These are phyloP conservation scores for Hippotragus niger DNA, from an alignment of 2,113 vertebrate species.

Conservation along the genomic window DNA sequence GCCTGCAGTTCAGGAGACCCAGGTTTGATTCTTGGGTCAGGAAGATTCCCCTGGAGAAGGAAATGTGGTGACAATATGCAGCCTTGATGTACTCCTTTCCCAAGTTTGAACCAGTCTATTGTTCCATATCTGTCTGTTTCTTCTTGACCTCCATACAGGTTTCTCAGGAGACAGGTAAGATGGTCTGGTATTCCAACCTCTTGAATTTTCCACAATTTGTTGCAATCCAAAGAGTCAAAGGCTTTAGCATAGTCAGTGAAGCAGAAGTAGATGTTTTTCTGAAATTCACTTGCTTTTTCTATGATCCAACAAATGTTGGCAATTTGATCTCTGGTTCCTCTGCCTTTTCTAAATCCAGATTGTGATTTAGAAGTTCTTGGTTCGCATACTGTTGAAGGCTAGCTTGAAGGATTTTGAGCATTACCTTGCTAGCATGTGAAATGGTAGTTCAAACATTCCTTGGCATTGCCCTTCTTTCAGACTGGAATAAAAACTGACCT, in stretches of 20 bases:
- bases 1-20: not conserved
- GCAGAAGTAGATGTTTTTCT: not conserved
- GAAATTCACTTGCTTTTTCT: not conserved
- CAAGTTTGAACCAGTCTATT: not conserved
- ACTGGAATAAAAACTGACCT: not conserved
- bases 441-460: not conserved
- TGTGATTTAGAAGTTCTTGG: not conserved
- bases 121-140: not conserved
- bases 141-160: not conserved
- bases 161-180: not conserved
- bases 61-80: not conserved
- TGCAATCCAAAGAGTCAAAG: not conserved
- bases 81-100: not conserved
- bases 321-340: not conserved
- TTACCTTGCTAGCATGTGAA: not conserved
- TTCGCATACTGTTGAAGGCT: not conserved
- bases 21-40: not conserved
- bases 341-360: not conserved
- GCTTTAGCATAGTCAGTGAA: not conserved
- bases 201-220: not conserved
- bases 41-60: not conserved
- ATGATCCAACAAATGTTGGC: not conserved
- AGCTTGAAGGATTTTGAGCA: not conserved
- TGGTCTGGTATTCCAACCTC: not conserved
- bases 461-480: not conserved